These are phyloP conservation scores for Ataeniobius toweri DNA, from an alignment of 2,797 vertebrate genomes.

Conservation along the genomic window DNA sequence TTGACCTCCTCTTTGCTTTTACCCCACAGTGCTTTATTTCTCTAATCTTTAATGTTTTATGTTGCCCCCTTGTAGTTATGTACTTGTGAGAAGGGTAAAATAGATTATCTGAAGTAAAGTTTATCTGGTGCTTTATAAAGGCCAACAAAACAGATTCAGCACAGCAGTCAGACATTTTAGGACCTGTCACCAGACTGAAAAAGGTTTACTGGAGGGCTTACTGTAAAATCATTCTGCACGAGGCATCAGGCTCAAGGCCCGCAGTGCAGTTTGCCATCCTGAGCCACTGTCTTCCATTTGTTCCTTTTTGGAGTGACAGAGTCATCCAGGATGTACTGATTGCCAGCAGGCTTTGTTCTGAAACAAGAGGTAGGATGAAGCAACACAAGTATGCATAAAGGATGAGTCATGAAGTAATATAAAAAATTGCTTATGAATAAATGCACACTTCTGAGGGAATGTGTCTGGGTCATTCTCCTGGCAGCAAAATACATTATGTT, in stretches of 20 bases:
- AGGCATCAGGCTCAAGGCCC: slow-evolving; percentile 13
- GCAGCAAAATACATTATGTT: slow-evolving; percentile 3
- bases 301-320: slow-evolving; percentile 16
- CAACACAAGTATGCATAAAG: slow-evolving; percentile 45
- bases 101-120: neutral
- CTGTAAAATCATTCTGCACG: slow-evolving; percentile 24
- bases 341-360: slow-evolving; percentile 20
- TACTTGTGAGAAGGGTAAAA: neutral
- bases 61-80: neutral
- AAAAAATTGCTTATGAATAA: slow-evolving; percentile 37
- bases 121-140: slow-evolving; percentile 26
- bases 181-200: slow-evolving; percentile 7
- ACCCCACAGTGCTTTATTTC: neutral
- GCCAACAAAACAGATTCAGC: slow-evolving; percentile 27
- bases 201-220: slow-evolving; percentile 26
- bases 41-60: neutral
- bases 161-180: neutral
- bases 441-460: neutral
- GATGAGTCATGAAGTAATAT: slow-evolving; percentile 44
- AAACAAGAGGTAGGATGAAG: slow-evolving; percentile 14
- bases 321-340: slow-evolving; percentile 14
- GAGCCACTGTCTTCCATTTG: slow-evolving; percentile 23
- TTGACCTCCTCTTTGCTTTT: neutral
- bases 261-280: slow-evolving; percentile 17
- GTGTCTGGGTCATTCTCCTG: slow-evolving; percentile 10